A percentile compares a stretch with the other conserved stretches of the same genome.
Evolutionary conservation across 2,113 vertebrate species (phyloP).

Genomic region (Sander lucioperca): DNA sequence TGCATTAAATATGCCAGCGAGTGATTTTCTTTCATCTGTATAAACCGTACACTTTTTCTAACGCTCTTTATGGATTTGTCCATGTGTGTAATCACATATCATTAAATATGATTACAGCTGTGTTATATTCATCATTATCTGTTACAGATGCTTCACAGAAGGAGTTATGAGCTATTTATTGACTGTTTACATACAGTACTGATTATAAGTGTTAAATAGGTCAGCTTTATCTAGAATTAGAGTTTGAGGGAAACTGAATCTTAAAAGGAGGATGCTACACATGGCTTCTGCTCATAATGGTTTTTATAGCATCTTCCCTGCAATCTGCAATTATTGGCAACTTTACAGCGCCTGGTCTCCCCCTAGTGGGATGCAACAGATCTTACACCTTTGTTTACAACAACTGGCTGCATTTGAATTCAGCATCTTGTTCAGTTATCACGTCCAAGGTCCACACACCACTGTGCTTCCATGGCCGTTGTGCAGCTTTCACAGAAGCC

Average conservation of each 20-base stretch:
- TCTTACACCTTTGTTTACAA: conserved; percentile 27
- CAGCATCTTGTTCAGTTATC: conserved; percentile 35
- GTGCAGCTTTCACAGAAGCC: conserved; percentile 60
- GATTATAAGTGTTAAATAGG: neutral
- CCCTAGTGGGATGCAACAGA: conserved; percentile 53
- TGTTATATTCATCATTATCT: neutral
- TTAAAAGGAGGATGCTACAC: conserved; percentile 6
- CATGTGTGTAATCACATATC: neutral
- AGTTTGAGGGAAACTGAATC: conserved; percentile 1
- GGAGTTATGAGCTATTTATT: neutral
- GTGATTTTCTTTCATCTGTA: neutral
- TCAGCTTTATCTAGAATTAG: neutral
- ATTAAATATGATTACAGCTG: neutral
- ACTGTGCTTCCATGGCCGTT: conserved; percentile 29
- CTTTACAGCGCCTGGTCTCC: conserved; percentile 62
- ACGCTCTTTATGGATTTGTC: neutral
- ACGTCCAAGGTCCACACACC: conserved; percentile 44
- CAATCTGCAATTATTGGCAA: conserved; percentile 11
- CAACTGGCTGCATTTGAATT: conserved; percentile 53
- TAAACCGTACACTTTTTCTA: conserved; percentile 9
- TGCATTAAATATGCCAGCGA: neutral
- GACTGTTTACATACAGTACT: neutral
- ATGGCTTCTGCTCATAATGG: neutral
- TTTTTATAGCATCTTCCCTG: conserved; percentile 15
- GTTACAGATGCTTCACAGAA: neutral